Base-by-base conservation (phyloP, 1,140 invertebrate species). In the Carposina sasakii region DNA sequence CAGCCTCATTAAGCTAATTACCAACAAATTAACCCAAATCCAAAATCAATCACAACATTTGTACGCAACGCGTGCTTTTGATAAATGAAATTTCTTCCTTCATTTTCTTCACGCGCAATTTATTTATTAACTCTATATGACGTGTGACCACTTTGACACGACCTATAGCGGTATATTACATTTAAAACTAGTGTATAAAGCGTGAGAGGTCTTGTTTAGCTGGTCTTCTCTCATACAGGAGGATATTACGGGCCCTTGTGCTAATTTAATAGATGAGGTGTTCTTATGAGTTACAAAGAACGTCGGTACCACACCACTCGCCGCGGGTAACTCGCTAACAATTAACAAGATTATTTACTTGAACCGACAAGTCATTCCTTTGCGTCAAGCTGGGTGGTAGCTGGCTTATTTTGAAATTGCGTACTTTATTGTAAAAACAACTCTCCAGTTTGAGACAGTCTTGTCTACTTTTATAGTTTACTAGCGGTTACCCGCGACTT, bases 201-300 rank as follows among this genome's bases (percentile, higher is more conserved):
- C 24, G 40, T 57, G 34, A 60, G 3, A 60, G 68, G 53, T 72
- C 76, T 53, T 17, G 20, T 46, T 65, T 70, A 8, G 40, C 22
- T 77, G 76, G 76, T 67, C 52, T 37, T 43, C 50, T 44, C 74
- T 71, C 65, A 74, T 69, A 69, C 72, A 61, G 65, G 57, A 13
- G 41, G 39, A 41, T 75, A 71, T 76, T 70, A 66, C 64, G 64
- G 57, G 71, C 67, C 75, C 76, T 72, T 70, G 49, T 59, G 69
- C 74, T 83, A 83, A 83, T 81, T 76, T 74, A 78, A 83, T 83
- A 83, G 75, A 83, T 76, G 76, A 81, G 79, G 76, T 83, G 79
- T 79, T 78, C 67, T 52, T 76, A 76, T 79, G 79, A 83, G 81
- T 83, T 78, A 81, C 77, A 83, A 81, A 79, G 77, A 79, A 83